Evolutionary conservation across 2,113 vertebrate genomes (phyloP), one percentile per base, ranked within the genome.

Genomic region (Crotophaga sulcirostris): DNA sequence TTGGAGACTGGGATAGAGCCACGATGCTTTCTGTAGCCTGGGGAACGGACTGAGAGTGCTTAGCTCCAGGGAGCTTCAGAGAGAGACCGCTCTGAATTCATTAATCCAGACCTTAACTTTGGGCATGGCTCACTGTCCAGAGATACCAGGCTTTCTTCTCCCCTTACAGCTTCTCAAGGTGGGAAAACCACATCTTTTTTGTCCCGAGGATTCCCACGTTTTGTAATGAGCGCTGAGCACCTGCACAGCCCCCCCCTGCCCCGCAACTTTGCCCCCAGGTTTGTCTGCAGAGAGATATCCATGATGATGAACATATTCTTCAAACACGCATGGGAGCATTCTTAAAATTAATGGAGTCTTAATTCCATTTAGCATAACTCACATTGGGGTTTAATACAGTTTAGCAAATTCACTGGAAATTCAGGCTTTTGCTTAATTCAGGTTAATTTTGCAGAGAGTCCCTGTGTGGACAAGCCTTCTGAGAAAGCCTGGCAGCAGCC

Each of bases 161-260:
- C 64, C 17, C 23, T n/a, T 16, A 28, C 7, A 51, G 51, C 36
- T 84, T 56, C 18, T 21, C 38, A 38, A 44, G 70, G 52, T 20
- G 34, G 49, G 54, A 60, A 55, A 60, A 8, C 9, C 24, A 42
- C 49, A 18, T 29, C 31, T 11, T 20, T 47, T 40, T 24, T 64
- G 54, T 25, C 12, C 29, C 21, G 28, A 66, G 52, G 40, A 45
- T 34, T 45, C 45, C 19, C 23, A 9, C 3, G 38, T 29, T 72
- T 15, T 23, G 38, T 4, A 34, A 38, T 2, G 44, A 66, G 47
- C 16, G 33, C 59, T 1, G 3, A 54, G 31, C 1, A 2, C 31
- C 45, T 9, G 5, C 49, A 38, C 8, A n/a, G n/a, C n/a, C n/a
- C n/a, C n/a, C n/a, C n/a, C n/a, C n/a, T n/a, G n/a, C 4, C 42